Conservation (phyloP, 2,888 invertebrate genomes). For the Callyntrura sp. region DNA sequence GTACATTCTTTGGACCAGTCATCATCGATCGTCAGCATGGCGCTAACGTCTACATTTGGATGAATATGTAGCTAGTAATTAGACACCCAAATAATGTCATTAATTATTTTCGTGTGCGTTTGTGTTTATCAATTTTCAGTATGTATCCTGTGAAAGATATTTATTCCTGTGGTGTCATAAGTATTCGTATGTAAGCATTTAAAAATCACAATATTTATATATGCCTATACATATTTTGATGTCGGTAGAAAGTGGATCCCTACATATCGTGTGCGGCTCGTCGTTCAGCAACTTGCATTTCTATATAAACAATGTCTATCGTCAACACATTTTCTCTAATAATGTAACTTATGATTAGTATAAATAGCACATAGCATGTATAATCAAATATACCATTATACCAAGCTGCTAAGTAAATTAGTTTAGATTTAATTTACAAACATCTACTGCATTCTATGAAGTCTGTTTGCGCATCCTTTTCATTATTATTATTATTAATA, state of each 20-base stretch:
- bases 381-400: too few relatives aligned
- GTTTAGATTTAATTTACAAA: too few relatives aligned
- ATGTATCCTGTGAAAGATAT: not conserved
- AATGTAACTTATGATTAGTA: not conserved
- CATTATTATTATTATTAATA: too few relatives aligned
- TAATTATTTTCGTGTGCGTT: not conserved
- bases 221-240: not conserved
- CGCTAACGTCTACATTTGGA: too few relatives aligned
- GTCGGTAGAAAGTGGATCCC: slow-evolving; percentile 26
- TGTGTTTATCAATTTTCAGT: not conserved
- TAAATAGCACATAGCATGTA: too few relatives aligned
- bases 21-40: not conserved
- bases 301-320: not conserved
- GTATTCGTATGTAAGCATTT: not conserved
- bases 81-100: not conserved
- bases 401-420: too few relatives aligned
- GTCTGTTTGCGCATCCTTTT: too few relatives aligned
- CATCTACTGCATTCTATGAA: too few relatives aligned
- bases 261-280: slow-evolving; percentile 43
- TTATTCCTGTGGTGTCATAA: not conserved
- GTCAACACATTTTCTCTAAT: not conserved
- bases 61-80: too few relatives aligned
- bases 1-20: slow-evolving; percentile 67
- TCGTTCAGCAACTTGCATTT: slow-evolving; percentile 11
- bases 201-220: slow-evolving; percentile 3